Percentiles rank a stretch among this genome's conserved stretches.
Evolutionary conservation across 2,888 invertebrate genomes (phyloP).

Genomic region (Ormia ochracea): DNA sequence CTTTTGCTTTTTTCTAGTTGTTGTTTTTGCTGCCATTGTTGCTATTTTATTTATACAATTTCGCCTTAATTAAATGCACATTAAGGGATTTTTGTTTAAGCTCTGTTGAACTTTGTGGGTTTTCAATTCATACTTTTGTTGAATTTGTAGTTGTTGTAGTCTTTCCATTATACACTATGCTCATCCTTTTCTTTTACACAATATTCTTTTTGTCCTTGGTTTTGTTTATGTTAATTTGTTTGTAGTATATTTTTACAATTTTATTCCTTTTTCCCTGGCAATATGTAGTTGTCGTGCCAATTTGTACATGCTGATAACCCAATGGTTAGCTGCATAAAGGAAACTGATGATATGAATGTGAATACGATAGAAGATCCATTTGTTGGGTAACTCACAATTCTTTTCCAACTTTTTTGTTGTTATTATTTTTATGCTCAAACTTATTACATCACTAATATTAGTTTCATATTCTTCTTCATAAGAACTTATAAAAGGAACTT

Average conservation of each 20-base stretch:
- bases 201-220: slow-evolving; percentile 35
- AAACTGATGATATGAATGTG: slow-evolving; percentile 1
- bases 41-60: slow-evolving; percentile 38
- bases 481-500: too few relatives aligned
- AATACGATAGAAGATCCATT: too few relatives aligned
- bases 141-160: neutral
- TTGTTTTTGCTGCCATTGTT: neutral
- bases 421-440: too few relatives aligned
- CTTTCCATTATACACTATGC: slow-evolving; percentile 2
- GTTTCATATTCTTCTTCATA: too few relatives aligned
- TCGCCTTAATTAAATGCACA: slow-evolving; percentile 63
- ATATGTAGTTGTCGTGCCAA: slow-evolving; percentile 17
- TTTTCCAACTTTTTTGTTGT: too few relatives aligned
- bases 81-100: slow-evolving; percentile 56
- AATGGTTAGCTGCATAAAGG: neutral
- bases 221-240: slow-evolving; percentile 37
- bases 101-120: slow-evolving; percentile 59
- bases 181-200: slow-evolving; percentile 6
- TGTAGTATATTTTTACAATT: neutral
- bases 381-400: too few relatives aligned
- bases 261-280: neutral
- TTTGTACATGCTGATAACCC: neutral
- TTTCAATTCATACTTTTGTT: slow-evolving; percentile 32
- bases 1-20: neutral
- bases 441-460: too few relatives aligned